Percentiles rank a stretch among this genome's conserved stretches.
Conservation (phyloP, 2,797 vertebrate species). For the Adelosebastes latens region DNA sequence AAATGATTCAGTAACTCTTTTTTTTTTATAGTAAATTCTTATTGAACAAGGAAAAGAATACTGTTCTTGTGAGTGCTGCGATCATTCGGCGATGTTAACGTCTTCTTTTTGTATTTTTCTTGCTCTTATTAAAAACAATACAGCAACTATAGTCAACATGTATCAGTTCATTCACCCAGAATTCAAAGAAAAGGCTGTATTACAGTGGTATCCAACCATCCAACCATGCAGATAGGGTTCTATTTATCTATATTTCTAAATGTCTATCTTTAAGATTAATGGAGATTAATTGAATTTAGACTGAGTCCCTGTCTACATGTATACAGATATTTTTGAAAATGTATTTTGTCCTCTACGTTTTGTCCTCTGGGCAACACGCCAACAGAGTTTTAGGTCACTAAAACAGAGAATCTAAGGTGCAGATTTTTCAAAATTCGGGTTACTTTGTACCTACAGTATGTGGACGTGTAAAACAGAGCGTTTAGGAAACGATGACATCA, state of each 20-base stretch:
- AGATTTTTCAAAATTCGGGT: not conserved
- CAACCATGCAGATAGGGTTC: not conserved
- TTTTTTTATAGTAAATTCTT: not conserved
- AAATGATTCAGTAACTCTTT: conserved; percentile 7
- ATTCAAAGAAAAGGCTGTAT: not conserved
- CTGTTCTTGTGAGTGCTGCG: not conserved
- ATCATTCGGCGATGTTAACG: not conserved
- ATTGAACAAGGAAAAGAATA: not conserved
- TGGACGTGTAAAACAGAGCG: no score
- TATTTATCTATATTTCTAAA: not conserved
- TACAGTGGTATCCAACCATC: not conserved
- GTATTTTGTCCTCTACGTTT: not conserved
- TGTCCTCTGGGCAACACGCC: not conserved
- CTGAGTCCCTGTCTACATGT: not conserved
- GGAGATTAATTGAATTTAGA: not conserved
- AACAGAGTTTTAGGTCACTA: not conserved
- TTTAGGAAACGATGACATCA: no score
- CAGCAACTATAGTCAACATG: not conserved
- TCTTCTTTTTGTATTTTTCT: not conserved
- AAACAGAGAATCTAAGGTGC: not conserved
- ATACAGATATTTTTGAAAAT: not conserved
- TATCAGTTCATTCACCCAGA: not conserved
- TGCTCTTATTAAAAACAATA: not conserved
- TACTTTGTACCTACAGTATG: fast-evolving
- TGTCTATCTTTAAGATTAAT: not conserved